phyloP scores from a whole-genome alignment of 2,113 vertebrate species.

The Candoia aspera region DNA sequence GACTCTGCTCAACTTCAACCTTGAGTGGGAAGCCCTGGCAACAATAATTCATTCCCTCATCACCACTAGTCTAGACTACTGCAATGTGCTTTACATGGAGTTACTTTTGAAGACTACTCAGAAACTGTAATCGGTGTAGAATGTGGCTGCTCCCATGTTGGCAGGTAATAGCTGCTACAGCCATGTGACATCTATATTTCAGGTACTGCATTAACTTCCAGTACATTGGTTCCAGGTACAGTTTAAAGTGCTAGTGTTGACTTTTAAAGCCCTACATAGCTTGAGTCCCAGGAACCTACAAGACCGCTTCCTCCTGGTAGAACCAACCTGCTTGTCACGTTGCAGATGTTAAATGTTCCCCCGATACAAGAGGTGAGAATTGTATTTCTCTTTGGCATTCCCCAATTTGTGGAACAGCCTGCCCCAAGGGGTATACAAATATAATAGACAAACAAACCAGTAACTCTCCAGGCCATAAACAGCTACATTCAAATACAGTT shows the following conservation, averaged over 20 bases:
- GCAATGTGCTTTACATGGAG: neutral
- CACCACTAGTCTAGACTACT: neutral
- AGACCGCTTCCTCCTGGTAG: neutral
- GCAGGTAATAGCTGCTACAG: neutral
- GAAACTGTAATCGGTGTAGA: neutral
- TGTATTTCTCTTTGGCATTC: neutral
- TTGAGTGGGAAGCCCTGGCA: neutral
- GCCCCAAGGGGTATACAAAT: neutral
- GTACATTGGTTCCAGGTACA: neutral
- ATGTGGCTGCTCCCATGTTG: neutral
- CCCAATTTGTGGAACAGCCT: neutral
- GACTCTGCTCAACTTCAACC: neutral
- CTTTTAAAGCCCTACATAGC: neutral
- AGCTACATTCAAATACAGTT: neutral
- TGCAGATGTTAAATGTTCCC: neutral
- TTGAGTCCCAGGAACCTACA: neutral
- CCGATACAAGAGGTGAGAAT: neutral
- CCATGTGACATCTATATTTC: neutral
- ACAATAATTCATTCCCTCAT: neutral
- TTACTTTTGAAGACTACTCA: neutral
- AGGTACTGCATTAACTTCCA: neutral
- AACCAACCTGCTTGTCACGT: neutral
- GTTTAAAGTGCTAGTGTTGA: neutral
- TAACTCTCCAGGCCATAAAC: neutral
- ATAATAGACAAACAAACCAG: neutral